Percentiles rank a stretch among this genome's conserved stretches.
Evolutionary conservation across 1,140 invertebrate genomes (phyloP).

Genomic region (Dendroctonus ponderosae): DNA sequence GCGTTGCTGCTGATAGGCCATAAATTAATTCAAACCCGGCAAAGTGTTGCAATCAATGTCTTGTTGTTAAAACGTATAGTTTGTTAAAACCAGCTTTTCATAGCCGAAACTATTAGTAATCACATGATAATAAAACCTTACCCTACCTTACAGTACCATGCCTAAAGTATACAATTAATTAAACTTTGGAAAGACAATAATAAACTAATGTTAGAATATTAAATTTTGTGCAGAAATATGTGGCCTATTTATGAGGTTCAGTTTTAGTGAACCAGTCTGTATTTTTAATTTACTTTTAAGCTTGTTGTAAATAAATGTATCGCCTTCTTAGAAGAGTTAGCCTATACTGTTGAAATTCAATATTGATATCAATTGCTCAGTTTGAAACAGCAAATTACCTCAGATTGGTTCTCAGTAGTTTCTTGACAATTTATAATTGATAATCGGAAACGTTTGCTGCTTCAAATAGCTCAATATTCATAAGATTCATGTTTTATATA

Average conservation of each 20-base stretch:
- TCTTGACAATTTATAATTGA: too few relatives aligned
- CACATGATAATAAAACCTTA: too few relatives aligned
- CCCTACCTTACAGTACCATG: neutral
- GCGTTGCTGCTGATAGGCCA: too few relatives aligned
- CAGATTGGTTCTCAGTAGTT: too few relatives aligned
- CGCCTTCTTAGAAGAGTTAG: constrained; percentile 12
- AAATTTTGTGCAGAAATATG: constrained; percentile 27
- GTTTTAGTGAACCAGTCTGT: constrained; percentile 26
- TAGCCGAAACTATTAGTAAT: too few relatives aligned
- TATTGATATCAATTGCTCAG: constrained; percentile 1
- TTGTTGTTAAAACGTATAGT: too few relatives aligned
- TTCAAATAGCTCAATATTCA: too few relatives aligned
- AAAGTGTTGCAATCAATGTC: too few relatives aligned
- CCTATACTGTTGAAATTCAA: constrained; percentile 12
- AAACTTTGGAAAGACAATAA: constrained; percentile 26
- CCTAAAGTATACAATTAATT: constrained; percentile 25
- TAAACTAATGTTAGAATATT: constrained; percentile 14
- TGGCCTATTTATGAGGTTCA: constrained; percentile 27
- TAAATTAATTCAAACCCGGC: too few relatives aligned
- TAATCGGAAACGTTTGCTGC: too few relatives aligned
- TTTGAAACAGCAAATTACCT: neutral
- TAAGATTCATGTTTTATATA: constrained; percentile 9
- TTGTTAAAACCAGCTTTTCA: too few relatives aligned
- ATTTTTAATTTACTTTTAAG: constrained; percentile 15
- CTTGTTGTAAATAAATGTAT: constrained; percentile 26